Evolutionary conservation across 2,113 vertebrate genomes (phyloP).

Genomic region (Bostrychus sinensis): DNA sequence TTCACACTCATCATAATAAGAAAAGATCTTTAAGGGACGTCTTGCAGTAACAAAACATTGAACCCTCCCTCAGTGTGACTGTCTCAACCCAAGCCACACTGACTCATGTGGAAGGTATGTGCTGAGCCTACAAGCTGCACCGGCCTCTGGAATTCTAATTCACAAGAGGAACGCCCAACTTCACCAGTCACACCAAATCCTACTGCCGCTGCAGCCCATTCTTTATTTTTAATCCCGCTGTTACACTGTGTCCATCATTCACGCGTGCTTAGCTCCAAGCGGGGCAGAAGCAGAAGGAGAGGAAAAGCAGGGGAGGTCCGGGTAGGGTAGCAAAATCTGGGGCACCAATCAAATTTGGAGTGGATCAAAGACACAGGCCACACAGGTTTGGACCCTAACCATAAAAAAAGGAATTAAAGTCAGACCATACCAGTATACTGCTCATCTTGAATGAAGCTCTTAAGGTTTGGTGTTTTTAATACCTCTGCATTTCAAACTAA

Average conservation of each 20-base stretch:
- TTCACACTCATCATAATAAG: background rate
- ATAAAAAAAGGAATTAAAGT: no score
- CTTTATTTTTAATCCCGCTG: slow-evolving; percentile 61
- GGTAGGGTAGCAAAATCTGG: slow-evolving; percentile 56
- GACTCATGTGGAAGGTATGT: slow-evolving; percentile 81
- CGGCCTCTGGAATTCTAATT: slow-evolving; percentile 77
- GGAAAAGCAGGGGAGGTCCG: slow-evolving; percentile 27
- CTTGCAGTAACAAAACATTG: slow-evolving; percentile 35
- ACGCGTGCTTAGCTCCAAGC: slow-evolving; percentile 63
- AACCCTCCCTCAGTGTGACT: slow-evolving; percentile 45
- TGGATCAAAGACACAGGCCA: slow-evolving; percentile 58
- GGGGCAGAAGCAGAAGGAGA: slow-evolving; percentile 44
- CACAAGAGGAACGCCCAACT: slow-evolving; percentile 69
- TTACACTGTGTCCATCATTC: slow-evolving; percentile 53
- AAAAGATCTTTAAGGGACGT: slow-evolving; percentile 17
- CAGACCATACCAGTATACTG: no score
- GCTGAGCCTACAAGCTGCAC: slow-evolving; percentile 73
- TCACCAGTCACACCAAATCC: slow-evolving; percentile 65
- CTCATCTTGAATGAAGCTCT: background rate
- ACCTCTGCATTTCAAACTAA: background rate
- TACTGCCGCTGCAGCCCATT: slow-evolving; percentile 46
- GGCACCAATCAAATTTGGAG: slow-evolving; percentile 49
- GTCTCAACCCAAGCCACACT: slow-evolving; percentile 52
- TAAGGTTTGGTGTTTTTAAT: background rate
- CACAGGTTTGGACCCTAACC: slow-evolving; percentile 57